phyloP scores from a whole-genome alignment of 2,888 invertebrate species.

The Caenorhabditis sp. region DNA sequence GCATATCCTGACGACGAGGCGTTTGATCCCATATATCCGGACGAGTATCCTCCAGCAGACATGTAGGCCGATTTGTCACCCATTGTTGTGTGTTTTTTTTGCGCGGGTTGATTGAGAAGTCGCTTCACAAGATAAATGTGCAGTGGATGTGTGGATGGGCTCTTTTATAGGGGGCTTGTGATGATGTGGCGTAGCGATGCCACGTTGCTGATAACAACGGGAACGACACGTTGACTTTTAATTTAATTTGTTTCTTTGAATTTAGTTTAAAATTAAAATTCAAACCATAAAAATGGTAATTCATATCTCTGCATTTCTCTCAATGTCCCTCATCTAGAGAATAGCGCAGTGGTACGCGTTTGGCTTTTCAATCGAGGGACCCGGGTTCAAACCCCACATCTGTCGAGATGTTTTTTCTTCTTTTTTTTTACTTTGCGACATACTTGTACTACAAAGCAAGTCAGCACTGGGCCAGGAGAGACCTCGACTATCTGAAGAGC shows the following conservation, averaged over 20 bases:
- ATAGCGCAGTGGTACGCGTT: too few relatives aligned
- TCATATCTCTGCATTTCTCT: too few relatives aligned
- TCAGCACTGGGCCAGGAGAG: too few relatives aligned
- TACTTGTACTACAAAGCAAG: too few relatives aligned
- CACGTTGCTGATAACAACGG: not conserved
- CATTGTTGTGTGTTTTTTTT: constrained; percentile 2
- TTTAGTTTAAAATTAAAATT: too few relatives aligned
- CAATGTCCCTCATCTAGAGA: too few relatives aligned
- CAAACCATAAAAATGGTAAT: too few relatives aligned
- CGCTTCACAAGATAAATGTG: not conserved
- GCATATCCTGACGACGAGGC: constrained; percentile 29
- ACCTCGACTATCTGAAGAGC: too few relatives aligned
- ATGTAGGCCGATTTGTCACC: constrained; percentile 37
- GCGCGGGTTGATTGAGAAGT: not conserved
- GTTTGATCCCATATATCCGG: constrained; percentile 31
- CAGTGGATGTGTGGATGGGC: not conserved
- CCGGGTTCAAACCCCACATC: too few relatives aligned
- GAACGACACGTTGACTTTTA: not conserved
- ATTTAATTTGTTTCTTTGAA: not conserved
- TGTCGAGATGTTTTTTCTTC: too few relatives aligned
- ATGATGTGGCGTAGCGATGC: not conserved
- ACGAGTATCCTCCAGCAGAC: constrained; percentile 32
- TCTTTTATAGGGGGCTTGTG: not conserved
- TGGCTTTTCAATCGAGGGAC: too few relatives aligned
- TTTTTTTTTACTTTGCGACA: too few relatives aligned